A percentile compares a stretch with the other conserved stretches of the same genome.
Evolutionary conservation across 2,797 vertebrate genomes (phyloP).

Genomic region (Discoglossus pictus): DNA sequence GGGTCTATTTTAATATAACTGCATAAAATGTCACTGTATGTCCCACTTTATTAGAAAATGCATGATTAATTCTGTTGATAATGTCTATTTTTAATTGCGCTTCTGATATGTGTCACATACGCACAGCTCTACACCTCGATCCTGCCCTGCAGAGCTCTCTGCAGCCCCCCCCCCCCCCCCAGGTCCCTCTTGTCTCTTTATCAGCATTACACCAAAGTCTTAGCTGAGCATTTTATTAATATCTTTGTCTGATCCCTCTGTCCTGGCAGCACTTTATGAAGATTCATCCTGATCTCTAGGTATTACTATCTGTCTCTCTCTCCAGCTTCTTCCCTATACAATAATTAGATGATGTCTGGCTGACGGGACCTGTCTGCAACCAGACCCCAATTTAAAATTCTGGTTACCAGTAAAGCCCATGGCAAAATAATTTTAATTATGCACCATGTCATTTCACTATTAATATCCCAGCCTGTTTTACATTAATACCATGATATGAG

Average conservation of each 20-base stretch:
- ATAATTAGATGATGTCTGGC: conserved; percentile 21
- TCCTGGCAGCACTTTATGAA: conserved; percentile 69
- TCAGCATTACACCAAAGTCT: conserved; percentile 63
- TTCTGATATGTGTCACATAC: too few relatives aligned
- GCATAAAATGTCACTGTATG: too few relatives aligned
- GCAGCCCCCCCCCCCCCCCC: neutral
- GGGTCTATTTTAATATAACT: too few relatives aligned
- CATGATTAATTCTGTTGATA: too few relatives aligned
- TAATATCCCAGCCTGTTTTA: conserved; percentile 9
- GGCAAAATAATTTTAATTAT: neutral
- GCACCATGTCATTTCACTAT: neutral
- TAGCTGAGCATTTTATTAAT: conserved; percentile 73
- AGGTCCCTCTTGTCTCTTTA: conserved; percentile 50
- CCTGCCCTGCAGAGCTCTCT: neutral
- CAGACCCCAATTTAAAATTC: neutral
- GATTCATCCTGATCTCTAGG: conserved; percentile 67
- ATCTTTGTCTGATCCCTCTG: conserved; percentile 58
- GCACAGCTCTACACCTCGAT: neutral
- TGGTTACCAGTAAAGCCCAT: neutral
- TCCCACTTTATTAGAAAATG: too few relatives aligned
- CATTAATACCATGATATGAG: conserved; percentile 29
- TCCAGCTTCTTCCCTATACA: neutral
- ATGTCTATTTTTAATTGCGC: too few relatives aligned
- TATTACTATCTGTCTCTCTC: conserved; percentile 28
- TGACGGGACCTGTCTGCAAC: neutral